These are phyloP conservation scores for Corynorhinus townsendii DNA, from an alignment of 2,113 vertebrate genomes.

Conservation along the genomic window DNA sequence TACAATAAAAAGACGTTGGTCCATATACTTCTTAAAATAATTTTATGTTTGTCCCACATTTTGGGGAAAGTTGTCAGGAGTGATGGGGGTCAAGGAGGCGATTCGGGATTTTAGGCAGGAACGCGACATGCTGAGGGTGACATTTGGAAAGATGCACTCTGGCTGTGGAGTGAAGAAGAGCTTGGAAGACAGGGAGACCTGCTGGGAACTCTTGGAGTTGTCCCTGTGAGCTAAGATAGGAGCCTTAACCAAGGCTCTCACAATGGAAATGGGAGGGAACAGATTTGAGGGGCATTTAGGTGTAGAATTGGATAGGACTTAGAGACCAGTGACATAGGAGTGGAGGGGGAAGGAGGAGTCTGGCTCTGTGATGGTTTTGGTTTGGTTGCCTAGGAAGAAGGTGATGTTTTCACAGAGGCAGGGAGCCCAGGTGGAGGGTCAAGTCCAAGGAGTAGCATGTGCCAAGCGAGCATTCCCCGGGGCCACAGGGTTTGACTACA, in stretches of 20 bases:
- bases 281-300: not conserved
- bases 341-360: not conserved
- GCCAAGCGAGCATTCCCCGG: not conserved
- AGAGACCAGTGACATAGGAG: not conserved
- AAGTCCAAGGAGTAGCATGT: not conserved
- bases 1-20: not conserved
- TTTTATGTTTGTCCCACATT: not conserved
- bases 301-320: not conserved
- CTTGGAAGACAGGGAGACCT: not conserved
- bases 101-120: not conserved
- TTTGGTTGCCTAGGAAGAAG: slow-evolving; percentile 9
- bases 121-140: not conserved
- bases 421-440: not conserved
- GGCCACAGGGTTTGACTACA: not conserved
- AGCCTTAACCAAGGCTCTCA: not conserved
- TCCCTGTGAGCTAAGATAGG: not conserved
- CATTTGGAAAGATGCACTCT: not conserved
- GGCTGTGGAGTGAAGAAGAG: not conserved
- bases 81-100: not conserved
- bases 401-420: not conserved
- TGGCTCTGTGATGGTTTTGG: not conserved
- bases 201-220: not conserved
- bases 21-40: not conserved
- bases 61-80: not conserved
- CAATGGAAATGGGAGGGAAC: not conserved